These are phyloP conservation scores for Ellobius talpinus DNA, from an alignment of 2,113 vertebrate genomes.

Conservation along the genomic window DNA sequence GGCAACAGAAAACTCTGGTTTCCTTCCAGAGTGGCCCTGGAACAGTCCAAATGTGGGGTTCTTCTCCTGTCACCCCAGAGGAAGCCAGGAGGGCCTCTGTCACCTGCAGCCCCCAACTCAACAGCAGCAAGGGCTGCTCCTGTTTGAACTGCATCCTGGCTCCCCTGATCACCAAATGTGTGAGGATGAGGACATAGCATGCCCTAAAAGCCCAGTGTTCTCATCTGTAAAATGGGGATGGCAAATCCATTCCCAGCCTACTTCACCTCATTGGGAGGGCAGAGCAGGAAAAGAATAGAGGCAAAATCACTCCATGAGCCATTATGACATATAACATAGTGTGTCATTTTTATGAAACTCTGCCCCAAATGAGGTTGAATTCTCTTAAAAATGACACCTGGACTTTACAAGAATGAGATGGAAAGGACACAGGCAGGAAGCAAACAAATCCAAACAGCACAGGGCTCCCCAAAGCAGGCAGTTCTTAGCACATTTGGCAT, in stretches of 20 bases:
- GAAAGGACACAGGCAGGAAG: constrained; percentile 48
- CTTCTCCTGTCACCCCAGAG: neutral
- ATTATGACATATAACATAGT: neutral
- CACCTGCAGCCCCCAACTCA: neutral
- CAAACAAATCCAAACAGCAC: neutral
- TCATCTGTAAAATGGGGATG: constrained; percentile 5
- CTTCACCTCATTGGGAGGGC: neutral
- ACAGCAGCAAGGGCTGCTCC: neutral
- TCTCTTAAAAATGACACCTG: constrained; percentile 28
- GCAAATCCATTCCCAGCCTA: neutral
- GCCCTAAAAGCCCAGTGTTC: neutral
- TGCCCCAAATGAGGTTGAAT: neutral
- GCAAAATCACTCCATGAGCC: neutral
- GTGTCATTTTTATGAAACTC: constrained; percentile 8
- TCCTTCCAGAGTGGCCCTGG: neutral
- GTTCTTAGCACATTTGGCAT: neutral
- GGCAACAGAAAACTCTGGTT: neutral
- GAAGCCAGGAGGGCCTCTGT: neutral
- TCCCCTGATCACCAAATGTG: neutral
- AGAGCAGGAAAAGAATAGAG: neutral
- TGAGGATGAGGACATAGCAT: neutral
- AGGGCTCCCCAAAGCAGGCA: neutral
- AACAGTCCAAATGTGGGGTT: neutral
- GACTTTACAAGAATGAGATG: neutral
- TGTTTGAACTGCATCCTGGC: neutral